phyloP scores from a whole-genome alignment of 2,797 vertebrate species.

The Serranus cabrilla region DNA sequence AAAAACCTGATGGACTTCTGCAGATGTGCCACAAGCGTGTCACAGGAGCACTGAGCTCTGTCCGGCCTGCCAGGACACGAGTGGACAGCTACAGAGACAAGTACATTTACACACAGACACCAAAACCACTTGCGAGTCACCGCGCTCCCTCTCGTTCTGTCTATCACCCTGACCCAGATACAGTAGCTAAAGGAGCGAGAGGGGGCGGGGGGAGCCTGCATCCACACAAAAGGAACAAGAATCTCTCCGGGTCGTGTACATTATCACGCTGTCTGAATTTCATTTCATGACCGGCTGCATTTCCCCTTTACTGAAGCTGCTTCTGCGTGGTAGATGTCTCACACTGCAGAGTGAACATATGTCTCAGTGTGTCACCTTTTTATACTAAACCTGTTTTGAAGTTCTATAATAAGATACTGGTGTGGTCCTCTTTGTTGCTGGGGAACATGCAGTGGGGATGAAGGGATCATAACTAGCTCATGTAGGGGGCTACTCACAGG shows the following conservation, averaged over 20 bases:
- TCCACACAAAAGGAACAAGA: conserved; percentile 41
- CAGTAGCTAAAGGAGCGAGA: conserved; percentile 34
- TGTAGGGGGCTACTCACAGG: background rate
- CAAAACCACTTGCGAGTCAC: conserved; percentile 56
- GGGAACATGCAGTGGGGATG: background rate
- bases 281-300: conserved; percentile 16
- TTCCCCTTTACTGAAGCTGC: background rate
- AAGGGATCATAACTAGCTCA: background rate
- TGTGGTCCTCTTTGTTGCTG: background rate
- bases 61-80: conserved; percentile 13
- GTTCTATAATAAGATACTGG: conserved; percentile 18
- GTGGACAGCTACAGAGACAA: conserved; percentile 18
- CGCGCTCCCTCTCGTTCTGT: conserved; percentile 38
- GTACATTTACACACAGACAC: conserved; percentile 29
- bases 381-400: conserved; percentile 8
- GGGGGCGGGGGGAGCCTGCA: conserved; percentile 23
- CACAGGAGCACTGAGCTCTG: conserved; percentile 29
- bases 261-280: conserved; percentile 23
- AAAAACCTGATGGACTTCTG: conserved; percentile 8
- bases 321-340: conserved; percentile 5
- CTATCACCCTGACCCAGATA: conserved; percentile 72
- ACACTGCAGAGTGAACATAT: background rate
- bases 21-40: conserved; percentile 12
- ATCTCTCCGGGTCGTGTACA: conserved; percentile 20
- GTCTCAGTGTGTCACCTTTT: conserved; percentile 6